A percentile compares a stretch with the other conserved stretches of the same genome.
These are phyloP conservation scores for Dioctria rufipes DNA, from an alignment of 2,888 invertebrate species.

Conservation along the genomic window DNA sequence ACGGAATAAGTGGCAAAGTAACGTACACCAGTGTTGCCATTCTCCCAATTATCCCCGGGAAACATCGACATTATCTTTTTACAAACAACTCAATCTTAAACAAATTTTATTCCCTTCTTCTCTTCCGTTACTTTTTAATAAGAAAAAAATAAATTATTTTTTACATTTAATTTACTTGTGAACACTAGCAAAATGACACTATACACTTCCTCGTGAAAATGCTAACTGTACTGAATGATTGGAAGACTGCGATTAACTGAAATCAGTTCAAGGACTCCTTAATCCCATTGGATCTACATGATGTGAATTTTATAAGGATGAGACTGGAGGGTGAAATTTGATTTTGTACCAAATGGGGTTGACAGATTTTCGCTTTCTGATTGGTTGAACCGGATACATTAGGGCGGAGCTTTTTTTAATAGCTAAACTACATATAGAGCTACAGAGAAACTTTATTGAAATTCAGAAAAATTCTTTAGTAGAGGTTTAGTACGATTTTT, in stretches of 20 bases:
- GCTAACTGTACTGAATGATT: neutral
- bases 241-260: slow-evolving; percentile 42
- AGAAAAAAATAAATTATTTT: slow-evolving; percentile 1
- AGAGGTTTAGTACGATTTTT: neutral
- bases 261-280: slow-evolving; percentile 6
- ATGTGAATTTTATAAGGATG: neutral
- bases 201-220: slow-evolving; percentile 7
- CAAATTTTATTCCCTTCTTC: slow-evolving; percentile 30
- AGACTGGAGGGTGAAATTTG: slow-evolving; percentile 6
- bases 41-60: slow-evolving; percentile 61
- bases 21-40: slow-evolving; percentile 60
- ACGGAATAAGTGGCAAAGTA: slow-evolving; percentile 60
- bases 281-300: neutral
- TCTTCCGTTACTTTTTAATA: neutral
- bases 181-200: neutral
- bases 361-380: slow-evolving; percentile 33
- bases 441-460: slow-evolving; percentile 7
- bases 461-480: neutral
- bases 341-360: slow-evolving; percentile 10
- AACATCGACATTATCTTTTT: slow-evolving; percentile 59
- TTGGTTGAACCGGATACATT: slow-evolving; percentile 11
- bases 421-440: too few species aligned
- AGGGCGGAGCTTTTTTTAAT: slow-evolving; percentile 8
- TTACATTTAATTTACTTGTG: neutral
- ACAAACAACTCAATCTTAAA: slow-evolving; percentile 10